phyloP scores from a whole-genome alignment of 1,140 invertebrate genomes.

The Drosophila jambulina region DNA sequence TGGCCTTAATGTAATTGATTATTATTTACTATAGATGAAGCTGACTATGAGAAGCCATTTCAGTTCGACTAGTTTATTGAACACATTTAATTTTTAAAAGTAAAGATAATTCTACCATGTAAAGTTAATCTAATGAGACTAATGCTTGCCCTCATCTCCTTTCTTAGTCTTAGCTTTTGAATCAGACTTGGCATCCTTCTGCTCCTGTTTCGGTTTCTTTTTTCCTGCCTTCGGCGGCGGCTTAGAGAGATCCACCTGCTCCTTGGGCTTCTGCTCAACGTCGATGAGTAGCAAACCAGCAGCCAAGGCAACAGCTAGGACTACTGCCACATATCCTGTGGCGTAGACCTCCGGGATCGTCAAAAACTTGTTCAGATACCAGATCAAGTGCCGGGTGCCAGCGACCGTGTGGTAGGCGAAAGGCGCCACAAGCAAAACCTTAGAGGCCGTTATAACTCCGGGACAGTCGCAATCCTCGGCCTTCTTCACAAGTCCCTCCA shows the following conservation, averaged over 20 bases:
- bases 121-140: not conserved
- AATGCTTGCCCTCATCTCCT: not conserved
- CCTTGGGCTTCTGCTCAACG: constrained; percentile 5
- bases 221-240: not conserved
- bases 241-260: constrained; percentile 30
- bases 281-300: constrained; percentile 13
- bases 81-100: constrained; percentile 21
- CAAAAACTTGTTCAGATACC: constrained; percentile 89
- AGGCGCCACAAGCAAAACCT: constrained; percentile 87
- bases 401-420: constrained; percentile 89
- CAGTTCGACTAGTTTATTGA: not conserved
- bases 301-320: constrained; percentile 46
- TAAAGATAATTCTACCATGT: no score
- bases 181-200: not conserved
- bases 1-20: not conserved
- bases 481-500: constrained; percentile 86
- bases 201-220: not conserved
- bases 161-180: not conserved
- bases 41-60: not conserved
- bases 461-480: constrained; percentile 86
- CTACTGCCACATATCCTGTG: constrained; percentile 88
- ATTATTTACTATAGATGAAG: not conserved
- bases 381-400: constrained; percentile 89
- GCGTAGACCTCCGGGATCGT: constrained; percentile 89
- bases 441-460: constrained; percentile 84